Conservation (phyloP, 1,140 invertebrate genomes). For the Pachyrhynchus sulphureomaculatus region DNA sequence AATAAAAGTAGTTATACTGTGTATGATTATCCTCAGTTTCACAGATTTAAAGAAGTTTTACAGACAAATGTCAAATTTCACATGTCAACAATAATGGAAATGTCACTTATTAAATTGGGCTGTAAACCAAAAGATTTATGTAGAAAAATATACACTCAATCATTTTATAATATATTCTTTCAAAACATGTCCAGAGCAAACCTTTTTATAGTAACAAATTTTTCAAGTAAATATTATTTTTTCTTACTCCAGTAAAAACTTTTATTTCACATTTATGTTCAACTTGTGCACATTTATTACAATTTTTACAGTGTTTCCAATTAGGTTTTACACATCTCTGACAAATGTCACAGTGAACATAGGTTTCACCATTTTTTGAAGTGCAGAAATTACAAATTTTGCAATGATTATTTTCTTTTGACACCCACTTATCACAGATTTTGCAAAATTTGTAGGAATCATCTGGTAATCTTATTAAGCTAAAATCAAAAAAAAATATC, state of each 20-base stretch:
- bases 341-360: slow-evolving; percentile 75
- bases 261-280: slow-evolving; percentile 63
- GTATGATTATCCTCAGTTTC: too few relatives aligned
- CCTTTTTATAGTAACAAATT: slow-evolving; percentile 3
- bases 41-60: too few relatives aligned
- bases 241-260: slow-evolving; percentile 47
- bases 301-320: slow-evolving; percentile 75
- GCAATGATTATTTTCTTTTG: slow-evolving; percentile 74
- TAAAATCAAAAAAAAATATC: slow-evolving; percentile 41
- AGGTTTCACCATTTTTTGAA: slow-evolving; percentile 78
- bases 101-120: too few relatives aligned
- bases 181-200: too few relatives aligned
- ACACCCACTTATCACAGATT: slow-evolving; percentile 69
- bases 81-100: too few relatives aligned
- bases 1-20: background rate
- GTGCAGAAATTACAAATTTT: slow-evolving; percentile 70
- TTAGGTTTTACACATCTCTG: slow-evolving; percentile 80
- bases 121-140: too few relatives aligned
- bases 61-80: too few relatives aligned
- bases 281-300: slow-evolving; percentile 64
- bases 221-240: background rate
- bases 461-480: slow-evolving; percentile 61
- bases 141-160: too few relatives aligned
- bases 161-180: too few relatives aligned
- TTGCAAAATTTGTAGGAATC: slow-evolving; percentile 75